These are phyloP conservation scores for Microcebus griseorufus DNA, from an alignment of 2,113 vertebrate species.

Conservation along the genomic window DNA sequence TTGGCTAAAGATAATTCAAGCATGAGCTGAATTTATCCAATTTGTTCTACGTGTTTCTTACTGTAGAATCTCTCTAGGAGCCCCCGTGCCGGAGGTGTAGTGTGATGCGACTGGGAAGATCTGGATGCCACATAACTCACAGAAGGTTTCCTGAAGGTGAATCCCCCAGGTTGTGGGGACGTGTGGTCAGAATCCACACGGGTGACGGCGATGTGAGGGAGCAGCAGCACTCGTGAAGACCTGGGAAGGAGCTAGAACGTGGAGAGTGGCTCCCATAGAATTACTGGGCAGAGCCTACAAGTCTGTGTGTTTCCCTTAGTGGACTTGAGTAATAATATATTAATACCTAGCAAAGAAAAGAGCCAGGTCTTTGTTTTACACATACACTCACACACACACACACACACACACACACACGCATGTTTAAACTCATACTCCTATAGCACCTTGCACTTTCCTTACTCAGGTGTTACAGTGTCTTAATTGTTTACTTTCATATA, in stretches of 20 bases:
- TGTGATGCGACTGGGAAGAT: too few relatives aligned
- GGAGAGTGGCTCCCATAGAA: neutral
- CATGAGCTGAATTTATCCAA: neutral
- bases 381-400: neutral
- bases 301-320: neutral
- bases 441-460: neutral
- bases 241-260: neutral
- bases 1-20: neutral
- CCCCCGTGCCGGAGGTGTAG: rapidly evolving
- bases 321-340: neutral
- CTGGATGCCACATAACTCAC: too few relatives aligned
- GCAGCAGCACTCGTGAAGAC: neutral
- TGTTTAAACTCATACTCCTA: neutral
- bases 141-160: neutral
- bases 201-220: neutral
- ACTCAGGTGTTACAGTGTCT: neutral
- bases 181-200: neutral
- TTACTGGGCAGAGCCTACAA: neutral
- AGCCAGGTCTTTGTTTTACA: neutral
- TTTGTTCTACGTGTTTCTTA: neutral
- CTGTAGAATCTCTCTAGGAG: neutral
- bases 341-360: neutral
- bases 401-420: too few relatives aligned
- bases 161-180: neutral
- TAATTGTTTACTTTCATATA: neutral